Base-by-base conservation (phyloP, 2,797 vertebrate genomes). In the Gorsachius magnificus region DNA sequence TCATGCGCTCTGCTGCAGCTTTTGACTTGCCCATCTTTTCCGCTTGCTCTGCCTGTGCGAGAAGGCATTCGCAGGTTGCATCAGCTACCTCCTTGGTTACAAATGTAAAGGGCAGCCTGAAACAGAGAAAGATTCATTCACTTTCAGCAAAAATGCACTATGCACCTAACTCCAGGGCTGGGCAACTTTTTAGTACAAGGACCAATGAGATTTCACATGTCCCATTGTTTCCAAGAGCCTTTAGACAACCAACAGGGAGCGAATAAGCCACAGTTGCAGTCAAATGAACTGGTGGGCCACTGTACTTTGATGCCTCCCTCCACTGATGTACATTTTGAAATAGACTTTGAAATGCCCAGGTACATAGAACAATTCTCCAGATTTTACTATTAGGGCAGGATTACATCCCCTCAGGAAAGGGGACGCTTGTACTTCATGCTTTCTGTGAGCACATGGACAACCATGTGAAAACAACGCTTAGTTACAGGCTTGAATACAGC, bases 1-100 rank as follows among this genome's bases (percentile, higher is more conserved):
- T 99, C 98, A 99, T 98, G 89, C 99, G 97, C 96, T 99, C 99
- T 0, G 99, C 99, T 5, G 98, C 98, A 5, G 98, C 98, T 97
- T 99, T 98, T 15, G 99, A 98, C 96, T 99, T 99, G 35, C 98
- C 98, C 79, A 96, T 97, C 96, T 99, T 99, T 97, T 99, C 99
- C 0, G 99, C 98, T 93, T 99, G 98, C 92, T 99, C 99, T 9
- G 99, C 99, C 97, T 99, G 99, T 12, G 99, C 99, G 17, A 99
- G 98, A 74, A 99, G 98, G 97, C 99, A 99, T 54, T 99, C 99
- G 5, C 99, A 99, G 4, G 99, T 99, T 24, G 99, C 99, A 87
- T 99, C 99, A 0, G 99, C 98, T 71, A 99, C 99, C 97, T 99
- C 99, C 97, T 99, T 99, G 3, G 99, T 99, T 41, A 99, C 98